Base-by-base conservation (phyloP, 1,140 invertebrate species). In the Saccostrea echinata region DNA sequence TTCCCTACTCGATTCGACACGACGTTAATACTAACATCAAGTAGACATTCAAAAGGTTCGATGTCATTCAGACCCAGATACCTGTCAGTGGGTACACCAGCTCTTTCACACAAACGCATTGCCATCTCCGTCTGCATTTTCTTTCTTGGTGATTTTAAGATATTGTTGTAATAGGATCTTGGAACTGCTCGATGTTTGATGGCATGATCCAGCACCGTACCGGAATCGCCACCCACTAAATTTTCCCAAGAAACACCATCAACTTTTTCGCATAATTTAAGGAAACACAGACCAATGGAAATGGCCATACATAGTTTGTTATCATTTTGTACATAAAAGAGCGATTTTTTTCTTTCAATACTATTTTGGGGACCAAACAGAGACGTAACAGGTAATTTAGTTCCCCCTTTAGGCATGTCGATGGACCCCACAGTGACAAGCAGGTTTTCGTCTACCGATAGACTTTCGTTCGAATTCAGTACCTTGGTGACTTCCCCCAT, bases 221-320 rank as follows among this genome's bases (percentile, higher is more conserved):
- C 33, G 6, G 64, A 21, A 24, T 88, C 87, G 4, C 84, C n/a
- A 27, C 71, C 21, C 11, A 84, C 81, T 13, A 85, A 27, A 35
- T 85, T 52, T 52, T 85, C 64, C 71, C 87, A 88, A 12, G 71
- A 18, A 51, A 4, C 24, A 16, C 30, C 16, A n/a, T 80, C 52
- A 27, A 88, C 87, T 82, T 64, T 64, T 11, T 84, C 64, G 51
- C 87, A 85, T 12, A 33, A 64, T 51, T 85, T 81, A n/a, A 85
- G 16, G 43, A 61, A 88, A 76, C 87, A 88, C 27, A 88, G 27
- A n/a, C 68, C 84, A 6, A 88, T 88, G 52, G 84, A 61, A 55
- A 55, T 84, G 3, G 84, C 68, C 35, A 88, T 43, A 82, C 87
- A 85, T 9, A 81, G n/a, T 0, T 85, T 55, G 61, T 87, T 61